These are phyloP conservation scores for Rhimphoctona megacephalus DNA, from an alignment of 2,888 invertebrate species.

Conservation along the genomic window DNA sequence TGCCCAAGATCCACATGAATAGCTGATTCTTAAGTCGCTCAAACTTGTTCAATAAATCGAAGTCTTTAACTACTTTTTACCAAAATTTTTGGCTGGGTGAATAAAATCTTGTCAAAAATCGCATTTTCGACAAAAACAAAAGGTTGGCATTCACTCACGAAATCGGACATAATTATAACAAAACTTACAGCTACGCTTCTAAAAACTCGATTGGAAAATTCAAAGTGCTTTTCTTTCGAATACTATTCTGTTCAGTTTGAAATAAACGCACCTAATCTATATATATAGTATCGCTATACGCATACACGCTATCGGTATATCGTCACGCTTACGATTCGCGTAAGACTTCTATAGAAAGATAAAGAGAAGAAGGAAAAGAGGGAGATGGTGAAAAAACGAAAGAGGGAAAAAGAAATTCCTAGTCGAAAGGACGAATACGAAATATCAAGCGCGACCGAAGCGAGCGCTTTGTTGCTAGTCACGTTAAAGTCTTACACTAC, in stretches of 20 bases:
- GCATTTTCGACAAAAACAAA: too few relatives aligned
- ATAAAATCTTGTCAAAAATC: too few relatives aligned
- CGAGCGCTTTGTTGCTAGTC: slow-evolving; percentile 15
- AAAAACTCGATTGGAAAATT: neutral
- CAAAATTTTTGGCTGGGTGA: too few relatives aligned
- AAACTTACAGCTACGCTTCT: neutral
- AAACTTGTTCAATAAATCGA: neutral
- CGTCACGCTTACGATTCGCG: neutral
- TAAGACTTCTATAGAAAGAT: neutral
- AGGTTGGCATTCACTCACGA: neutral
- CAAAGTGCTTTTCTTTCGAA: neutral
- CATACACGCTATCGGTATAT: neutral
- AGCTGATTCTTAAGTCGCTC: neutral
- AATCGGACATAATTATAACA: neutral
- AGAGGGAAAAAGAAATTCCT: slow-evolving; percentile 16
- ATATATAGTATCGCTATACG: neutral
- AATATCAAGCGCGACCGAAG: slow-evolving; percentile 17
- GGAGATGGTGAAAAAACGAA: slow-evolving; percentile 14
- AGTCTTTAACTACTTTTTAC: neutral
- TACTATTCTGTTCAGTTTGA: neutral
- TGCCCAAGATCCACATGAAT: neutral
- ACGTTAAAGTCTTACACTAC: slow-evolving; percentile 4
- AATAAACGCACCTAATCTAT: neutral
- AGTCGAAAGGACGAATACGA: slow-evolving; percentile 6
- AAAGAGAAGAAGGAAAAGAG: slow-evolving; percentile 30